Evolutionary conservation across 30 jellyfish, hydroid and myxozoan species (phyloP).

Genomic region (Cassiopea xamachana): DNA sequence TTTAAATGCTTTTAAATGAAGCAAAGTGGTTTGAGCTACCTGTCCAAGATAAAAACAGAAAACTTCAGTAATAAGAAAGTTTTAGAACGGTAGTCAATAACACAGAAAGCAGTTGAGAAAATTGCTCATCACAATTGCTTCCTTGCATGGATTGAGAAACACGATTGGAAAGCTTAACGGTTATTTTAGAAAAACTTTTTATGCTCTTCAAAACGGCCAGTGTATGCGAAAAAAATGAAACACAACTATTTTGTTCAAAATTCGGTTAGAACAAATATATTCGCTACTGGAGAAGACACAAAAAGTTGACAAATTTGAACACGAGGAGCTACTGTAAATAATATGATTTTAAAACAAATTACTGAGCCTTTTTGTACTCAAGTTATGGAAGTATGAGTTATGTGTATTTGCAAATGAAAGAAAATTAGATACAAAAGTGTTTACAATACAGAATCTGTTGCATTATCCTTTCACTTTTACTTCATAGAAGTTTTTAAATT

Average conservation of each 20-base stretch:
- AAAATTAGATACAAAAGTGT: slow-evolving; percentile 21
- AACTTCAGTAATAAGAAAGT: no score
- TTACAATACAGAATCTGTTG: slow-evolving; percentile 6
- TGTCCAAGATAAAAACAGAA: no score
- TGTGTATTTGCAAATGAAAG: slow-evolving; percentile 13
- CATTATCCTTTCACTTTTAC: not conserved
- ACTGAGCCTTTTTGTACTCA: slow-evolving; percentile 75
- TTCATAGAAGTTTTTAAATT: slow-evolving; percentile 22
- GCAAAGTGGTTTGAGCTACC: no score
- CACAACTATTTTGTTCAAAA: slow-evolving; percentile 24
- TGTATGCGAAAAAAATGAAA: not conserved
- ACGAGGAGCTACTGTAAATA: slow-evolving; percentile 57
- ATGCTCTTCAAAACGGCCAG: not conserved
- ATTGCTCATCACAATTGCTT: no score
- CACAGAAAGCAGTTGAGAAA: no score
- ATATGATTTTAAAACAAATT: slow-evolving; percentile 40
- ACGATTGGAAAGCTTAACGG: no score
- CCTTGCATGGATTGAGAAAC: not conserved
- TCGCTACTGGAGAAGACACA: slow-evolving; percentile 68
- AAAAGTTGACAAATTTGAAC: slow-evolving; percentile 71
- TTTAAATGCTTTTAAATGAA: no score
- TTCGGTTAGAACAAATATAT: slow-evolving; percentile 49
- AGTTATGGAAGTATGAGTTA: slow-evolving; percentile 43
- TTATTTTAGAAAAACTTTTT: no score
- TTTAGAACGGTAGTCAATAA: no score